These are phyloP conservation scores for Chelon labrosus DNA, from an alignment of 2,797 vertebrate genomes.

Conservation along the genomic window DNA sequence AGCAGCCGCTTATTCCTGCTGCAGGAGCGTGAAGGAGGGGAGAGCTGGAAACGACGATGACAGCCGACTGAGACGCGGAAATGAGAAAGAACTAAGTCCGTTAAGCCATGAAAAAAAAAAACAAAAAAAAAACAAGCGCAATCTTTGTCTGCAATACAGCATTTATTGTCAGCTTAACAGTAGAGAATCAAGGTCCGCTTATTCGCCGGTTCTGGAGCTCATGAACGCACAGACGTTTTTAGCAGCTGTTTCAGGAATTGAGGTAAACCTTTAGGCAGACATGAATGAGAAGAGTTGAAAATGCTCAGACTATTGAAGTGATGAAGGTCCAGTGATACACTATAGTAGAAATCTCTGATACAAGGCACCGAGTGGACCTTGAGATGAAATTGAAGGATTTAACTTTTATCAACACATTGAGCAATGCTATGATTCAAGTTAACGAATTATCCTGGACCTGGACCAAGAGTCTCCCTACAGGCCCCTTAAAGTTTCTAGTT, in stretches of 20 bases:
- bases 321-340: too few relatives aligned
- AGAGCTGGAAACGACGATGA: constrained; percentile 25
- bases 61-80: neutral
- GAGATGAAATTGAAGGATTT: too few relatives aligned
- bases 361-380: too few relatives aligned
- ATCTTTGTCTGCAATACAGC: neutral
- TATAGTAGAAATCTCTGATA: too few relatives aligned
- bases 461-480: too few relatives aligned
- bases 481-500: too few relatives aligned
- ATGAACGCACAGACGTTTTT: too few relatives aligned
- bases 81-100: constrained; percentile 13
- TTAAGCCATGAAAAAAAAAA: constrained; percentile 2
- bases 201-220: too few relatives aligned
- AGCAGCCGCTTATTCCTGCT: constrained; percentile 39
- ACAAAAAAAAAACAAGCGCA: neutral
- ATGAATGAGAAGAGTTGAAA: neutral
- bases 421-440: too few relatives aligned
- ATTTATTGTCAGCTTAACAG: neutral
- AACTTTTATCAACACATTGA: too few relatives aligned
- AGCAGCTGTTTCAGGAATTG: neutral
- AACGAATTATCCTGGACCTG: too few relatives aligned
- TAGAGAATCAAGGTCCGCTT: neutral
- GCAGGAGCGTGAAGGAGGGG: constrained; percentile 25
- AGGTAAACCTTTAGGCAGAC: neutral
- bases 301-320: too few relatives aligned